Base-by-base conservation (phyloP, 2,113 vertebrate species). In the Atlantisia rogersi region DNA sequence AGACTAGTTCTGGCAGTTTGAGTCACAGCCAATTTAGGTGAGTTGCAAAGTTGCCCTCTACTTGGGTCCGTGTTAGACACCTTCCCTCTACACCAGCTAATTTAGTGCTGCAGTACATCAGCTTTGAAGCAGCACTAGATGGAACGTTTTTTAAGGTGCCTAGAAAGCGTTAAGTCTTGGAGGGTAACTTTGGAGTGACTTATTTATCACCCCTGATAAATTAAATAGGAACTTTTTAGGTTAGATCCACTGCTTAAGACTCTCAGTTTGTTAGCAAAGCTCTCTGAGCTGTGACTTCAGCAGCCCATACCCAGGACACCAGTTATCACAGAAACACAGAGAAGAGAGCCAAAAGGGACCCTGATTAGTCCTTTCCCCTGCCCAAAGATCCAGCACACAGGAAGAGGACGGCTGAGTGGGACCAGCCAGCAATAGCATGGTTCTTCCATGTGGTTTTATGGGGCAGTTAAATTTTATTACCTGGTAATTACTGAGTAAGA, bases 381-480 rank as follows among this genome's bases (percentile, higher is more conserved):
- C 35, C 56, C 88, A 70, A 86, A 75, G 35, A 83, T 48, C 39
- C 35, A 78, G 82, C 37, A 63, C 31, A 67, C 52, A 88, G 63
- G 75, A 96, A 91, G 12, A 71, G n/a, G 56, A 71, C 2, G 7
- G 83, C 52, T 64, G 22, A 84, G 73, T 15, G 88, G 69, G 52
- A 86, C 82, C 70, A 80, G 86, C 64, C 88, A 95, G 93, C 83
- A 92, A 88, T 65, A 86, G 65, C 50, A 56, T n/a, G 62, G 65
- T 89, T 97, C 91, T 91, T 95, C 91, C 83, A 53, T 74, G 83
- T 52, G 88, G 88, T 84, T 96, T 96, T 94, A 93, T 93, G 40
- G 53, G n/a, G 86, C 70, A 93, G 80, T 94, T 91, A 96, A 96
- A 62, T 94, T 96, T 94, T 96, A 94, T 84, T 95, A 90, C 88